Conservation (phyloP, 2,888 invertebrate genomes). For the Beris morrisii region DNA sequence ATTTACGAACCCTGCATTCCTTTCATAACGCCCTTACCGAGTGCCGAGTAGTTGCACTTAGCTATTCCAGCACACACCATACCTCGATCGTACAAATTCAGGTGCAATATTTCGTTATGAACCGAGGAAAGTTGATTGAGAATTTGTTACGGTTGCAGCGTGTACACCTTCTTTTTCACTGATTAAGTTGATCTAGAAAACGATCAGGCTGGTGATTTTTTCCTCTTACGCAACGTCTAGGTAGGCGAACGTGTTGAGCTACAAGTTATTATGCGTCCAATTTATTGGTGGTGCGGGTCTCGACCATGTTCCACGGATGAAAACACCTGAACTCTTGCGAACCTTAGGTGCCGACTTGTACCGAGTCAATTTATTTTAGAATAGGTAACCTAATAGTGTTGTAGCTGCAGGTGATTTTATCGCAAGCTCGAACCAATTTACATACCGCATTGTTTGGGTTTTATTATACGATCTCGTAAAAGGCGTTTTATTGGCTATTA, state of each 20-base stretch:
- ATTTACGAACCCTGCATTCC: neutral
- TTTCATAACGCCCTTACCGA: constrained; percentile 1
- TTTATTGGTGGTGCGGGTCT: neutral
- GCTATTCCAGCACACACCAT: neutral
- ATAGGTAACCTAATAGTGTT: neutral
- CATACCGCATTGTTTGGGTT: constrained; percentile 14
- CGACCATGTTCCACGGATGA: neutral
- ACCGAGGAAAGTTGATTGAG: constrained; percentile 20
- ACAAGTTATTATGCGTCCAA: constrained; percentile 6
- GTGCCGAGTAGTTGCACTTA: neutral
- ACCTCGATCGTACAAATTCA: constrained; percentile 1
- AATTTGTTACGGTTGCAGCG: constrained; percentile 24
- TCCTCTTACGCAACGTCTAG: constrained; percentile 3
- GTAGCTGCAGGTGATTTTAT: constrained; percentile 26
- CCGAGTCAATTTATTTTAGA: neutral
- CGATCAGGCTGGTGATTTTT: neutral
- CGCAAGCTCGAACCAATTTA: constrained; percentile 28
- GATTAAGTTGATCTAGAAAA: constrained; percentile 15
- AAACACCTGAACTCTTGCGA: neutral
- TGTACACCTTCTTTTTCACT: constrained; percentile 13
- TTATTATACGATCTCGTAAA: constrained; percentile 16
- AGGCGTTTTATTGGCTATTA: constrained; percentile 26
- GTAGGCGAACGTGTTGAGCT: constrained; percentile 1
- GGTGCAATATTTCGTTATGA: constrained; percentile 12
- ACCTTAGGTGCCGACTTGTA: neutral